Base-by-base conservation (phyloP, 2,888 invertebrate species). In the Iphiclides podalirius region DNA sequence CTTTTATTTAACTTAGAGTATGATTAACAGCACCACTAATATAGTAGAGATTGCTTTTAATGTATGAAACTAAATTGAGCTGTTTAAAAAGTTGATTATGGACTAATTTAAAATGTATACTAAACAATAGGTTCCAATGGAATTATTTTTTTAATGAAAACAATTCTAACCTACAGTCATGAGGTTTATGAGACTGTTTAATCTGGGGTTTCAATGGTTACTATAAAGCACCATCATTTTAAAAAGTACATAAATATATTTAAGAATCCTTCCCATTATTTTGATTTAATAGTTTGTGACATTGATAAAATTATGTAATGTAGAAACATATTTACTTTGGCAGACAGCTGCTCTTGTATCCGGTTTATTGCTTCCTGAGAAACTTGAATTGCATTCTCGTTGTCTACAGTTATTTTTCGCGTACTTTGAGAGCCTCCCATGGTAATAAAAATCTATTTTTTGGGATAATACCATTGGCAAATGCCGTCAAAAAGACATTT, bases 341-440 rank as follows among this genome's bases (percentile, higher is more conserved):
- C 70, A 49, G 68, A 67, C 50, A 86, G 75, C 61, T 84, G 84
- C 50, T 75, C 65, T 65, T 87, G 82, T 83, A 88, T 83, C 66
- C 88, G 75, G 52, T 86, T 81, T 74, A 88, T 66, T 13, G 88
- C 88, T 44, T 88, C 86, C 67, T 86, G 86, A 48, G 88, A 88
- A 54, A 88, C 84, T 74, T 87, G 86, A 58, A 88, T 86, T 55
- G 85, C 69, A 70, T 87, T 87, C 63, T 88, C 88, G 60, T 88
- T 88, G 47, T 88, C 87, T 53, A 88, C 85, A 65, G 80, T 82
- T 58, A 88, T 63, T 77, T 87, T 87, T 54, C 88, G 70, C 56
- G 91, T 87, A 70, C 91, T 92, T 68, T 90, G 82, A 54, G 86
- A 83, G 63, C 85, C 89, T 72, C 92, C 92, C 92, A 92, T 92